Evolutionary conservation across 2,888 invertebrate species (phyloP).

Genomic region (Iselma pallidipennis): DNA sequence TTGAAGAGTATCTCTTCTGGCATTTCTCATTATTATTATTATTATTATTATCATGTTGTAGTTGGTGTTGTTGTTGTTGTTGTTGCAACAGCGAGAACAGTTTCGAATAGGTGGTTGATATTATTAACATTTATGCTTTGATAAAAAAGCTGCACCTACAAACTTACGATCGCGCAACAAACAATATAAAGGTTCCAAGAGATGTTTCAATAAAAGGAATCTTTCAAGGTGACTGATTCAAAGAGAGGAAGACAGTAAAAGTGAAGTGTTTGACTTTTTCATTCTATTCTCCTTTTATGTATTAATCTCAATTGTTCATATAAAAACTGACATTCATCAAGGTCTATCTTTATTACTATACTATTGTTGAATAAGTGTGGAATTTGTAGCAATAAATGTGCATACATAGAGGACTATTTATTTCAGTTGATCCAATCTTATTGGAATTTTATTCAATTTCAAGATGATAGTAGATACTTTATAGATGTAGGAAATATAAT

Average conservation of each 20-base stretch:
- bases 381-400: no score
- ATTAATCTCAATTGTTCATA: neutral
- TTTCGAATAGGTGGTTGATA: neutral
- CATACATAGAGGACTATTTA: no score
- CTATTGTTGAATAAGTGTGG: no score
- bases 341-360: no score
- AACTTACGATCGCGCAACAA: neutral
- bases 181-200: neutral
- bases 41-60: no score
- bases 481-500: no score
- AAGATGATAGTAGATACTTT: no score
- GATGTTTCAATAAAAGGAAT: neutral
- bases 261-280: no score
- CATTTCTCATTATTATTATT: neutral
- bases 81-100: neutral
- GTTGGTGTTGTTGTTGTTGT: neutral
- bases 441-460: no score
- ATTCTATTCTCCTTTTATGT: no score
- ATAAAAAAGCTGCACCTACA: neutral
- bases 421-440: no score
- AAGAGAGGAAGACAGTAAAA: neutral
- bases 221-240: neutral
- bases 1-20: neutral
- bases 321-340: no score
- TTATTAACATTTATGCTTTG: conserved; percentile 1